Evolutionary conservation across 2,113 vertebrate species (phyloP).

Genomic region (Aldabrachelys gigantea): DNA sequence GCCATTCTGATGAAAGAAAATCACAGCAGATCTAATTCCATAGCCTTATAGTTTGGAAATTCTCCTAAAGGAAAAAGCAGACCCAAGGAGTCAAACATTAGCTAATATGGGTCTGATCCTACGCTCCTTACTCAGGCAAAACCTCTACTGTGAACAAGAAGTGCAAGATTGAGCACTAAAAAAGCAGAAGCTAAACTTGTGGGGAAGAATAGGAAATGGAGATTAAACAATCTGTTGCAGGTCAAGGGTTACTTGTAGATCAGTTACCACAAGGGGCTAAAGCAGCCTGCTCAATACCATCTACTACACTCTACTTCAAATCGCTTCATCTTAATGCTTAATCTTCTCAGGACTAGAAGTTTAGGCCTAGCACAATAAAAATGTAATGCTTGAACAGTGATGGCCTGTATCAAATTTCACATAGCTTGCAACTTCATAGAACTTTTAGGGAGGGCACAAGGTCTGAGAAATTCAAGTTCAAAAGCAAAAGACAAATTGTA

Average conservation of each 20-base stretch:
- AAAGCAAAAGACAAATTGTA: rapidly evolving
- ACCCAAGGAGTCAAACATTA: background rate
- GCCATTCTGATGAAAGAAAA: conserved; percentile 12
- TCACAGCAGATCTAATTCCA: background rate
- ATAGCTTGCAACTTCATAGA: background rate
- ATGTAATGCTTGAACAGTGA: background rate
- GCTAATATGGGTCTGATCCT: background rate
- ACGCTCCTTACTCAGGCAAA: rapidly evolving
- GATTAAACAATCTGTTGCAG: conserved; percentile 51
- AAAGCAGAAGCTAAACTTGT: conserved; percentile 42
- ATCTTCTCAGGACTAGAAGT: background rate
- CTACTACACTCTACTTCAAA: background rate
- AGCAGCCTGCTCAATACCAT: background rate
- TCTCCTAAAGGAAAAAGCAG: background rate
- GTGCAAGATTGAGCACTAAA: background rate
- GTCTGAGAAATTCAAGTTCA: background rate
- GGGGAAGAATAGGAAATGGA: conserved; percentile 58
- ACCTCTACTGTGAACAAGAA: background rate
- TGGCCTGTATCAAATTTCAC: background rate
- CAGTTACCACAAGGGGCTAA: conserved; percentile 43
- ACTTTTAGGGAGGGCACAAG: background rate
- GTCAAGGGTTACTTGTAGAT: conserved; percentile 64
- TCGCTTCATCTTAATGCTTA: background rate
- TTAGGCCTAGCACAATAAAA: conserved; percentile 1
- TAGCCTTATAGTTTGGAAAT: background rate